Evolutionary conservation across 2,113 vertebrate species (phyloP).

Genomic region (Holacanthus passer): DNA sequence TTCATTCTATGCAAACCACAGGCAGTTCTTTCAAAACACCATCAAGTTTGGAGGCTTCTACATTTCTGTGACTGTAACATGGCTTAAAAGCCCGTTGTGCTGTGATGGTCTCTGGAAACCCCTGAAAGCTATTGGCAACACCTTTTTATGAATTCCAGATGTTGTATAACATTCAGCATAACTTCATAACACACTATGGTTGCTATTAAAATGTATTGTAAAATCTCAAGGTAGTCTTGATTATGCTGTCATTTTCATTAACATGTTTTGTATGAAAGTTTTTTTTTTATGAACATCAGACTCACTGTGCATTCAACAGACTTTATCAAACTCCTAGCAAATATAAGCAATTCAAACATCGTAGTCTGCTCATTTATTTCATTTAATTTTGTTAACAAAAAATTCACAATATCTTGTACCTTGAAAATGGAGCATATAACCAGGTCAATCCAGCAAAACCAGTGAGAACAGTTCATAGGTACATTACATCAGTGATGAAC

Average conservation of each 20-base stretch:
- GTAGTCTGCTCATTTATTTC: not conserved
- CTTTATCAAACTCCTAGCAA: not conserved
- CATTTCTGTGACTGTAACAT: not conserved
- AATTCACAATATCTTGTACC: not conserved
- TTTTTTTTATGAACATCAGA: not conserved
- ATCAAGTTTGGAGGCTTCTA: not conserved
- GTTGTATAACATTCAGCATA: not conserved
- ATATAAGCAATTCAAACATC: not conserved
- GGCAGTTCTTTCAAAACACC: not conserved
- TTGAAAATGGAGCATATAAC: not conserved
- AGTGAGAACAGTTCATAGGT: too few relatives aligned
- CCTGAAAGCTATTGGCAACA: not conserved
- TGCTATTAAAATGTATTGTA: too few relatives aligned
- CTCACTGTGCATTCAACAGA: not conserved
- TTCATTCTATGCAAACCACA: not conserved
- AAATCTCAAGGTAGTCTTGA: not conserved
- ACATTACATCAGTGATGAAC: not conserved
- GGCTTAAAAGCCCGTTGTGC: not conserved
- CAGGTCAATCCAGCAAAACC: not conserved
- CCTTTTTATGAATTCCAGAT: not conserved
- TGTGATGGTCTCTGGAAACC: not conserved
- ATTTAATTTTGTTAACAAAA: too few relatives aligned
- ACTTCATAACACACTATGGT: not conserved
- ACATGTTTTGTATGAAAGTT: not conserved
- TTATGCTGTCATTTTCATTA: not conserved